Evolutionary conservation across 1,140 invertebrate genomes (phyloP), one percentile per base, ranked within the genome.

Genomic region (Drosophila repleta): DNA sequence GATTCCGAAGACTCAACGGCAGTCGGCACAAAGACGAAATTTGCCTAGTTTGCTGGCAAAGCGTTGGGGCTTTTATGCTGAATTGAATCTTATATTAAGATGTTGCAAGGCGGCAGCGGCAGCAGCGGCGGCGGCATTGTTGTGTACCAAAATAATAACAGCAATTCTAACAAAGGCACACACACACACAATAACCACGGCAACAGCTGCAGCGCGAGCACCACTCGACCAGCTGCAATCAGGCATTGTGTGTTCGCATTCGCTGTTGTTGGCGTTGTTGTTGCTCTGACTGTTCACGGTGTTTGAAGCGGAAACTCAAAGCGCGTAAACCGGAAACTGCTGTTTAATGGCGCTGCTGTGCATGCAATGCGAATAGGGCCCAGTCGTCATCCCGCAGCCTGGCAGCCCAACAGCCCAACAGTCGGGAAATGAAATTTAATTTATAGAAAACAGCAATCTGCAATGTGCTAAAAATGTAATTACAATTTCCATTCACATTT

Each of bases 381-480:
- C 49, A 53, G 17, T 39, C 75, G 29, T 57, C 45, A 57, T 39
- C 43, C 57, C 51, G 43, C 62, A 53, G 41, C 35, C 64, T 32
- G 5, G 6, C 39, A 69, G 49, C 61, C 39, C 32, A 62, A 43
- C 26, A 67, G 52, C 39, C 49, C 21, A 71, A 77, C 63, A n/a
- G n/a, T n/a, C n/a, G 78, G 74, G 72, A 88, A 89, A 89, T 88
- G 76, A 88, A 88, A 88, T 88, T 88, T 88, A 88, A 88, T 89
- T 83, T 85, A 83, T 83, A 55, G 76, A 81, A 88, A 83, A 76
- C 61, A 76, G 74, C 83, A 74, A 66, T 70, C 73, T 65, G 48
- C 69, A 68, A 71, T 53, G 65, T 88, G 83, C 83, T 88, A 69
- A 83, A 88, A 88, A 84, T 88, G 84, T 88, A 88, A 88, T 88